Evolutionary conservation across 2,797 vertebrate genomes (phyloP).

Genomic region (Pantherophis vulpinus): DNA sequence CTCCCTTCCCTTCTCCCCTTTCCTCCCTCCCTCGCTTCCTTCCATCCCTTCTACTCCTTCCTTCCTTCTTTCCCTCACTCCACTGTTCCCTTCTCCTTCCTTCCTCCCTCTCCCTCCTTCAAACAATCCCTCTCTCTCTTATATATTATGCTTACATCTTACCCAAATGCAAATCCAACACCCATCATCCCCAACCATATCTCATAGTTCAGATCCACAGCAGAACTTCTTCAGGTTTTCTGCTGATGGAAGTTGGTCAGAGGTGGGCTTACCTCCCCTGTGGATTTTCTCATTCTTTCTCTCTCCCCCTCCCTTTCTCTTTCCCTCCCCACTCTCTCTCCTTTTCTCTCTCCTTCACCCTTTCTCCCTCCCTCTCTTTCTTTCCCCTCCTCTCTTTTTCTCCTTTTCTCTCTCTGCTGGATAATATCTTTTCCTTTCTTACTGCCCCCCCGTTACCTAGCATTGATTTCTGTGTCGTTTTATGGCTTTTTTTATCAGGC

Average conservation of each 20-base stretch:
- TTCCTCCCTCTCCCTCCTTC: not conserved
- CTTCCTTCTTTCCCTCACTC: rapidly evolving
- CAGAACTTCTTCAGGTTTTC: not conserved
- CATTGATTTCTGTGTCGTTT: not conserved
- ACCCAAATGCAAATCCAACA: not conserved
- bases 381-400: too few relatives aligned
- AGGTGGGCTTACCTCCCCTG: not conserved
- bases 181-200: not conserved
- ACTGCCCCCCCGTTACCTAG: not conserved
- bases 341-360: too few relatives aligned
- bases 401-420: not conserved
- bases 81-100: too few relatives aligned
- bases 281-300: not conserved
- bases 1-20: not conserved
- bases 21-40: not conserved
- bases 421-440: not conserved
- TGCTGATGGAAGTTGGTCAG: not conserved
- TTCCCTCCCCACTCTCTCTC: rapidly evolving
- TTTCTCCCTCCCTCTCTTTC: too few relatives aligned
- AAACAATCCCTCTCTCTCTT: not conserved
- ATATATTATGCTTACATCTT: not conserved
- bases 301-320: too few relatives aligned
- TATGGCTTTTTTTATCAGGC: not conserved
- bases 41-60: rapidly evolving
- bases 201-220: not conserved